Evolutionary conservation across 1,140 invertebrate genomes (phyloP).

Genomic region (Habropoda laboriosa): DNA sequence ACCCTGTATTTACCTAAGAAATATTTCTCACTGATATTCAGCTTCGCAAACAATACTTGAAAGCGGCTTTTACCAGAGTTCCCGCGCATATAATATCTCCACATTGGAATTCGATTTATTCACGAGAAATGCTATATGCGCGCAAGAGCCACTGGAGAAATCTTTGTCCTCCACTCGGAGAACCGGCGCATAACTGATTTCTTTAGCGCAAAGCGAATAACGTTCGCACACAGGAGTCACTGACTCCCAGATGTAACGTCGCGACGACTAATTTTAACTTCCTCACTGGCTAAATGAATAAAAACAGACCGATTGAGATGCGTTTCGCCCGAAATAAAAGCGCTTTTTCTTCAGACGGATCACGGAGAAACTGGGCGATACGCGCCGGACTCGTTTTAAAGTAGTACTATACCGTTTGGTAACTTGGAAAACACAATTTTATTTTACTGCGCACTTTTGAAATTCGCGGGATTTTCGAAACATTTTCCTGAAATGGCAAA

Average conservation of each 20-base stretch:
- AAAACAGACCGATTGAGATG: slow-evolving; percentile 60
- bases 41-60: slow-evolving; percentile 10
- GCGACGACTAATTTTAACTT: slow-evolving; percentile 72
- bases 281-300: slow-evolving; percentile 60
- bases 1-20: slow-evolving; percentile 12
- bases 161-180: not conserved
- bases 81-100: not conserved
- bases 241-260: slow-evolving; percentile 64
- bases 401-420: too few species aligned
- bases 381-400: not conserved
- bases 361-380: not conserved
- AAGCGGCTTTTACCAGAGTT: not conserved
- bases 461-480: not conserved
- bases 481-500: not conserved
- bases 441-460: not conserved
- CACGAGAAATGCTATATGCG: not conserved
- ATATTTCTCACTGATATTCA: slow-evolving; percentile 16
- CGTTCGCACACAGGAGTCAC: slow-evolving; percentile 60
- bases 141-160: not conserved
- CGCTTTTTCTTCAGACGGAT: slow-evolving; percentile 1
- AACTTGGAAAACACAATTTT: too few species aligned
- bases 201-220: slow-evolving; percentile 57
- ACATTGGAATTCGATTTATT: slow-evolving; percentile 1
- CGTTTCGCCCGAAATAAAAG: slow-evolving; percentile 62
- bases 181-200: slow-evolving; percentile 51